These are phyloP conservation scores for Puffinus mauretanicus DNA, from an alignment of 2,113 vertebrate genomes.

Conservation along the genomic window DNA sequence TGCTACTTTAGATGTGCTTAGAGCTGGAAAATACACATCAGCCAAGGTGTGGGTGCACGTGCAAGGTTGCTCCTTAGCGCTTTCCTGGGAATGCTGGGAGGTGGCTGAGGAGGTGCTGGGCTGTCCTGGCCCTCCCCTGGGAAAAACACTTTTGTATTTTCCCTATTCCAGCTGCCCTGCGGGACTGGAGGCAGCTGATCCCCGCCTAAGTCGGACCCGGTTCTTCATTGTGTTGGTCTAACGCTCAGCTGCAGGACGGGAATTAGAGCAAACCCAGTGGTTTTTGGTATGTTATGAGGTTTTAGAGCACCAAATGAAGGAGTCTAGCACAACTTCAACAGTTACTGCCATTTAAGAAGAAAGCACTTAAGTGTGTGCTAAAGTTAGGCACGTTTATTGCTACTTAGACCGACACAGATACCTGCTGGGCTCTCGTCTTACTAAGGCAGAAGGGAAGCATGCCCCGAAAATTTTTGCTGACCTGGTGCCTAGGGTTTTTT, in stretches of 20 bases:
- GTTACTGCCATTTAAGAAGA: rapidly evolving
- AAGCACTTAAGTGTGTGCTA: not conserved
- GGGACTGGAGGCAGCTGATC: not conserved
- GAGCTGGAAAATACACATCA: not conserved
- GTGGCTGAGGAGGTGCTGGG: not conserved
- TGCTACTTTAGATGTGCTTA: not conserved
- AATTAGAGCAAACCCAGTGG: rapidly evolving
- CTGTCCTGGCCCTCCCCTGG: not conserved
- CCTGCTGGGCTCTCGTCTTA: not conserved
- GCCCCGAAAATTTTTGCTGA: not conserved
- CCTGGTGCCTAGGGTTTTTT: not conserved
- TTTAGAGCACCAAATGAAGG: not conserved
- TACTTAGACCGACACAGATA: rapidly evolving
- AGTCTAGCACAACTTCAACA: not conserved
- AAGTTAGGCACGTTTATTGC: not conserved
- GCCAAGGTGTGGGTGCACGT: rapidly evolving
- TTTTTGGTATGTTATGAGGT: not conserved
- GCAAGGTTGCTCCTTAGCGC: not conserved
- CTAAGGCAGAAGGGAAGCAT: not conserved
- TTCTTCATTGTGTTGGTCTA: rapidly evolving
- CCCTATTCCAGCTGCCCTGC: rapidly evolving
- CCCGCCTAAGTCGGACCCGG: rapidly evolving
- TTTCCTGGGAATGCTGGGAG: not conserved
- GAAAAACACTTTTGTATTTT: rapidly evolving
- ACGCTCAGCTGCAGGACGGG: not conserved